Evolutionary conservation across 1,140 invertebrate genomes (phyloP).

Genomic region (Zaprionus tsacasi): DNA sequence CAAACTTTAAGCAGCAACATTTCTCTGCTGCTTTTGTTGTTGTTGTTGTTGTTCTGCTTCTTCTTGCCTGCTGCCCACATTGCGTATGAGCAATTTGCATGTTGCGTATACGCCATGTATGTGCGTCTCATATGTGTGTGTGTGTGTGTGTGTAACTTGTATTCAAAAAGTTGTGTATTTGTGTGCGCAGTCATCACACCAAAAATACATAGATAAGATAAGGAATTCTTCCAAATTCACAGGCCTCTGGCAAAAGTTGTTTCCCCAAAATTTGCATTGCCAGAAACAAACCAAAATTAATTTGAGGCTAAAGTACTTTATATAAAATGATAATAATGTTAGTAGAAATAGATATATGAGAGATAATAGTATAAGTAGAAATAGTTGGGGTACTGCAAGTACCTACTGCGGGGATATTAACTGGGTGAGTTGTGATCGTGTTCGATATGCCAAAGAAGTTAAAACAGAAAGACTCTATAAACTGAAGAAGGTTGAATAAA

Average conservation of each 20-base stretch:
- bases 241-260: constrained; percentile 12
- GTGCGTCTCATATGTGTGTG: neutral
- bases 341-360: neutral
- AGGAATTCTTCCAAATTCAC: constrained; percentile 20
- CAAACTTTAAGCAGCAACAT: constrained; percentile 77
- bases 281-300: too few species aligned
- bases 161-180: constrained; percentile 37
- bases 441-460: neutral
- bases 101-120: constrained; percentile 3
- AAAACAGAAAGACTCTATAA: neutral
- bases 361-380: neutral
- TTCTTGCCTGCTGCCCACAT: constrained; percentile 49
- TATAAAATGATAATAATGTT: neutral
- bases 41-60: constrained; percentile 25
- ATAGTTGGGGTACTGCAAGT: neutral
- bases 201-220: constrained; percentile 27
- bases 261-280: too few species aligned
- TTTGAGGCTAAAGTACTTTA: too few species aligned
- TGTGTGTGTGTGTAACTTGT: constrained; percentile 1
- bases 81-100: constrained; percentile 74
- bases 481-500: too few species aligned
- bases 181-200: constrained; percentile 39
- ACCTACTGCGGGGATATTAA: neutral
- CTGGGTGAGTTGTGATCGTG: neutral
- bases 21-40: constrained; percentile 51